These are phyloP conservation scores for Nylanderia fulva DNA, from an alignment of 1,140 invertebrate genomes.

Conservation along the genomic window DNA sequence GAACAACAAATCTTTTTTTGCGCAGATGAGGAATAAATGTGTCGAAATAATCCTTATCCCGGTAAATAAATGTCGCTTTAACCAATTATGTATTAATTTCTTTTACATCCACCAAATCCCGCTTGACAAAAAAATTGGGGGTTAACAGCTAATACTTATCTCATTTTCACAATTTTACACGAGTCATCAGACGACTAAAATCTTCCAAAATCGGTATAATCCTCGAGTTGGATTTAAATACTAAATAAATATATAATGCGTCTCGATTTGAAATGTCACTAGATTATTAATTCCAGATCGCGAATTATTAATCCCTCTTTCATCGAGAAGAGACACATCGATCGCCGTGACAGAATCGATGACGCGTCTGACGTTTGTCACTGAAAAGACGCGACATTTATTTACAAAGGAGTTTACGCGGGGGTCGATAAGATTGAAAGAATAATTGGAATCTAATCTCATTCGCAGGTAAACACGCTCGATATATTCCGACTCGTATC, in stretches of 20 bases:
- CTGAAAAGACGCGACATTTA: conserved; percentile 2
- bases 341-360: conserved; percentile 21
- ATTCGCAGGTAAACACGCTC: background rate
- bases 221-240: background rate
- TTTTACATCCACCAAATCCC: background rate
- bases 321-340: background rate
- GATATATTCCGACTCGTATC: background rate
- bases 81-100: background rate
- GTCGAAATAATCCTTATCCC: no score
- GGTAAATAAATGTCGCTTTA: conserved; percentile 24
- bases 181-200: background rate
- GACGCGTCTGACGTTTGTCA: conserved; percentile 27
- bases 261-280: background rate
- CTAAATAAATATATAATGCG: background rate
- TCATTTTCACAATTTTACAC: conserved; percentile 4
- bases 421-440: no score
- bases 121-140: background rate
- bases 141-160: conserved; percentile 20
- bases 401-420: no score
- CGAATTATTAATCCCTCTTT: conserved; percentile 1
- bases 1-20: no score
- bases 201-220: background rate
- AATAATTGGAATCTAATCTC: background rate
- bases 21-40: no score
- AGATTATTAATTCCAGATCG: background rate